Percentiles rank a stretch among this genome's conserved stretches.
Conservation (phyloP, 2,888 invertebrate species). For the Cantharis rufa region DNA sequence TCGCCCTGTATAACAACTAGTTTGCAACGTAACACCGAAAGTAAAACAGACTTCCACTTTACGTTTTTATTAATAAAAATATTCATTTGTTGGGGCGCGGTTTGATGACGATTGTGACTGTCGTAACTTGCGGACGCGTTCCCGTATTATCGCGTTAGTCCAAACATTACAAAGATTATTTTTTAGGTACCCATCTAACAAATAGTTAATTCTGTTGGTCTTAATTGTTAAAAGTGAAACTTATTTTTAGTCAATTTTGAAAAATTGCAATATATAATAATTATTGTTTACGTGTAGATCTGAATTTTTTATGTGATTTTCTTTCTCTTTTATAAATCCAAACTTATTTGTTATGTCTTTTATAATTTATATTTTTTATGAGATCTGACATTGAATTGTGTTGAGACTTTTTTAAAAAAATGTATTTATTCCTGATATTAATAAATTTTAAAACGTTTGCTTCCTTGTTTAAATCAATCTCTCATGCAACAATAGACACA, state of each 20-base stretch:
- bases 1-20: neutral
- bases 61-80: neutral
- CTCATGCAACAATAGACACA: no score
- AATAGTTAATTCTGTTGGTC: neutral
- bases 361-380: conserved; percentile 11
- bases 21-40: neutral
- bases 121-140: neutral
- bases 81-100: neutral
- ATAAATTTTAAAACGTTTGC: neutral
- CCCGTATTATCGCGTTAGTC: neutral
- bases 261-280: neutral
- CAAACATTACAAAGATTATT: neutral
- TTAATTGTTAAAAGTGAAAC: neutral
- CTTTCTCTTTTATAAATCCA: neutral
- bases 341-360: neutral
- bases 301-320: neutral
- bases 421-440: conserved; percentile 18
- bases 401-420: conserved; percentile 21
- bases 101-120: neutral
- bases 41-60: neutral
- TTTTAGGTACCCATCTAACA: neutral
- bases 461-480: no score
- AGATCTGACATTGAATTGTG: conserved; percentile 23
- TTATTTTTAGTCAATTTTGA: neutral
- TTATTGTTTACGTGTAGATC: neutral